Conservation (phyloP, 2,797 vertebrate species). For the Lepus townsendii region DNA sequence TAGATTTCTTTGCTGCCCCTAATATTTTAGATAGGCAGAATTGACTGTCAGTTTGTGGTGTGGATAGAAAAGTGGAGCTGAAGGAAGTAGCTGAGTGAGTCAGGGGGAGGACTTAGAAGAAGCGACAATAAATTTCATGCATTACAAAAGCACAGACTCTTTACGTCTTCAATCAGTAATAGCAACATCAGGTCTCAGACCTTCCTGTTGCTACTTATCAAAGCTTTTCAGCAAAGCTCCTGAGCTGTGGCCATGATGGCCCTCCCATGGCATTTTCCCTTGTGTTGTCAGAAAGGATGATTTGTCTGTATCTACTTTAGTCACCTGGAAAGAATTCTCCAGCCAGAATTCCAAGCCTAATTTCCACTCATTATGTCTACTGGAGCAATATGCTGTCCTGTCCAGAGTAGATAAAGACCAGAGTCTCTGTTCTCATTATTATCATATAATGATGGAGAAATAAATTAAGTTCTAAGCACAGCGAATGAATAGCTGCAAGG, state of each 20-base stretch:
- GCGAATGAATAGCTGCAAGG: slow-evolving; percentile 74
- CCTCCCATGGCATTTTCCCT: background rate
- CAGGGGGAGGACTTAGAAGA: background rate
- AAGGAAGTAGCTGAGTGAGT: background rate
- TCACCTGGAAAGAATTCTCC: slow-evolving; percentile 55
- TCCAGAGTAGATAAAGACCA: slow-evolving; percentile 77
- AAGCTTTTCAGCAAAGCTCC: background rate
- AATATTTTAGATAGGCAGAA: background rate
- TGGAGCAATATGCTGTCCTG: slow-evolving; percentile 66
- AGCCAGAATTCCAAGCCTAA: slow-evolving; percentile 74
- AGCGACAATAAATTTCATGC: background rate
- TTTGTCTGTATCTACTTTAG: slow-evolving; percentile 69
- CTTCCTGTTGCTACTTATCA: background rate
- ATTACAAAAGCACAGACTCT: background rate
- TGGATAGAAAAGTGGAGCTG: background rate
- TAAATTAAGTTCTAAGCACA: slow-evolving; percentile 82
- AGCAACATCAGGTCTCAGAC: background rate
- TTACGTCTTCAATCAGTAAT: background rate
- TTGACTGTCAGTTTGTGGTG: background rate
- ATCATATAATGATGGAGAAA: slow-evolving; percentile 70
- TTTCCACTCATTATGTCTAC: slow-evolving; percentile 80
- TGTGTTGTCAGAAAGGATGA: slow-evolving; percentile 58
- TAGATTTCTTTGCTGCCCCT: background rate
- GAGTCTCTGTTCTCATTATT: slow-evolving; percentile 64
- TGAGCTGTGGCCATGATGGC: background rate